phyloP scores from a whole-genome alignment of 2,113 vertebrate genomes.

The Morone chrysops region DNA sequence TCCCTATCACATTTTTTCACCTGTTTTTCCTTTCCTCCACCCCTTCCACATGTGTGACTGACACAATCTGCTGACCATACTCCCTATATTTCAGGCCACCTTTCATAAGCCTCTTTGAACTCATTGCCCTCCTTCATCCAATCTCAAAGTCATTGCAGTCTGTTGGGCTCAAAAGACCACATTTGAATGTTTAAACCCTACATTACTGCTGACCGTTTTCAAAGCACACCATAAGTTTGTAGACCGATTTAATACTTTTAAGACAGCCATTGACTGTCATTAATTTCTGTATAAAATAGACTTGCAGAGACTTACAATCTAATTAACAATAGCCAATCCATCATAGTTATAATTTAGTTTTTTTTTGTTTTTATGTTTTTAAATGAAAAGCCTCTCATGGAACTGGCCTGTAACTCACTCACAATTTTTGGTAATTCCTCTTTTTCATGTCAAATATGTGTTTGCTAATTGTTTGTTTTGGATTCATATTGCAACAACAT shows the following conservation, averaged over 20 bases:
- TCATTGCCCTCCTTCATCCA: conserved; percentile 24
- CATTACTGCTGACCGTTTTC: not conserved
- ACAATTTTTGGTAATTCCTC: not conserved
- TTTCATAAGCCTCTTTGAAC: conserved; percentile 26
- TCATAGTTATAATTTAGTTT: not conserved
- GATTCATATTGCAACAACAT: not conserved
- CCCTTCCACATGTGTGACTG: conserved; percentile 9
- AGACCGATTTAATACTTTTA: not conserved
- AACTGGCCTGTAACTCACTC: not conserved
- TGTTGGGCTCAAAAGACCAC: not conserved
- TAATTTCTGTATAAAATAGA: not conserved
- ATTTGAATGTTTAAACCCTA: not conserved
- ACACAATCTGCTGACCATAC: conserved; percentile 1
- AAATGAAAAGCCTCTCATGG: not conserved
- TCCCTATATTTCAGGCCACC: not conserved
- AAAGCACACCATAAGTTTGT: not conserved
- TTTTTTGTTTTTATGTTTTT: not conserved
- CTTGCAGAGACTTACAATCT: not conserved
- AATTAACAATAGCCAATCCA: too few species aligned
- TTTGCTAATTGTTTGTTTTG: not conserved
- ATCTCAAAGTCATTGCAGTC: conserved; percentile 2
- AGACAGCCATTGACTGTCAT: not conserved
- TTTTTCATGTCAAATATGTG: not conserved
- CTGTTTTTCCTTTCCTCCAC: conserved; percentile 9
- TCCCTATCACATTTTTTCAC: conserved; percentile 49